Base-by-base conservation (phyloP, 2,888 invertebrate genomes). In the Pterobdella sp. region DNA sequence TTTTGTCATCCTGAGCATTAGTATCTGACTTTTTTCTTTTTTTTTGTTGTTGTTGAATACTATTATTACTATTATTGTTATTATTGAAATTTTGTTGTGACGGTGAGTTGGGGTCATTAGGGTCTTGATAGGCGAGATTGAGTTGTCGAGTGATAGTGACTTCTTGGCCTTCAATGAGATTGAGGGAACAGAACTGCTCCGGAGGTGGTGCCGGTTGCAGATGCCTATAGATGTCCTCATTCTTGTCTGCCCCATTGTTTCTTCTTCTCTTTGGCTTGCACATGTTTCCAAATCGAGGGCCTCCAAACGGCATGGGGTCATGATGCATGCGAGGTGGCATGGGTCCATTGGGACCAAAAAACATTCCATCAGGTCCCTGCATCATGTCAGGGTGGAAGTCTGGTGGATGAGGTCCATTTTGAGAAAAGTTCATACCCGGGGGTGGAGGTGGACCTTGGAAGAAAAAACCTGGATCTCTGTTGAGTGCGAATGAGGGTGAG, bases 161-260 rank as follows among this genome's bases (percentile, higher is more conserved):
- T 86, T 94, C 94, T 87, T 94, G 94, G 76, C 93, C 93, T 87
- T 94, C 94, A 84, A 94, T 94, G 79, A 93, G 91, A 87, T 92
- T 93, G 81, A 94, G 88, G 87, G 94, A 94, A 79, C 92, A 93
- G 83, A 94, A 93, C 87, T 93, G 94, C 85, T 94, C 93, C 74
- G 94, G 94, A 77, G 94, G 94, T 78, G 94, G 94, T 80, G 94
- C 94, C 77, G 94, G 94, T 76, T 83, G 83, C 42, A 83, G 77
- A 75, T 82, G 82, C 79, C 82, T 81, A 76, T 81, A 82, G 91
- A 94, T 92, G 81, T 94, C 87, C 84, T 93, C 93, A 72, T 81
- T 78, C 72, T 82, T 81, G 26, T 80, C 81, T 73, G 81, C 81
- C 22, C 35, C 73, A 14, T 72, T 67, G 76, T 81, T 82, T 14